Conservation (phyloP, 2,797 vertebrate species). For the Anguilla megastoma region DNA sequence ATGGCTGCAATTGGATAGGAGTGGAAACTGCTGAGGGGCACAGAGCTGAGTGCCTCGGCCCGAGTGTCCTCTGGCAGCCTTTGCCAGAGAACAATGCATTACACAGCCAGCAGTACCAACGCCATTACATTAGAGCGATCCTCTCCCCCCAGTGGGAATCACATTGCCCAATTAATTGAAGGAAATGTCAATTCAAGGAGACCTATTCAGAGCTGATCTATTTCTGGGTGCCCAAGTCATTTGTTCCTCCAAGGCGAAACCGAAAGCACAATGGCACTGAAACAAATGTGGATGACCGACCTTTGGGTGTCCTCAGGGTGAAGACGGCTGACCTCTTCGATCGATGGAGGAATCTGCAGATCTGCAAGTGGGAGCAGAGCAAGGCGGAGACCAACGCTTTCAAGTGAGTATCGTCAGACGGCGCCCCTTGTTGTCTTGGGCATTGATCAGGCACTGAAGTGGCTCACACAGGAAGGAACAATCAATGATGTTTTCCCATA, state of each 20-base stretch:
- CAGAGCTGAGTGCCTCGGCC: background rate
- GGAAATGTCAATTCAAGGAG: slow-evolving; percentile 63
- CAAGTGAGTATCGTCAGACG: slow-evolving; percentile 75
- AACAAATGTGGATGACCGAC: background rate
- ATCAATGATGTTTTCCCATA: background rate
- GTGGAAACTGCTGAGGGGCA: background rate
- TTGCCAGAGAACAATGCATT: slow-evolving; percentile 38
- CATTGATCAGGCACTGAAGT: background rate
- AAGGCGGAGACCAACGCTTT: slow-evolving; percentile 86
- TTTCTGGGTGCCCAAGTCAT: slow-evolving; percentile 34
- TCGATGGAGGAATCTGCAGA: slow-evolving; percentile 92
- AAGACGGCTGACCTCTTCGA: slow-evolving; percentile 96
- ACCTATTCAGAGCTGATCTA: slow-evolving; percentile 60
- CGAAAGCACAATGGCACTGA: background rate
- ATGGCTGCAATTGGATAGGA: slow-evolving; percentile 7
- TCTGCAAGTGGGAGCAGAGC: slow-evolving; percentile 93
- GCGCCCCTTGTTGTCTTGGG: background rate
- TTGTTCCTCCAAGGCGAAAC: slow-evolving; percentile 26
- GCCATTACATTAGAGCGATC: slow-evolving; percentile 24
- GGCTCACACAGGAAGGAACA: background rate
- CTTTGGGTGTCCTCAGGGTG: slow-evolving; percentile 74
- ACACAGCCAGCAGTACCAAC: slow-evolving; percentile 26
- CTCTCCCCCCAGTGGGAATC: slow-evolving; percentile 54
- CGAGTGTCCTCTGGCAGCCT: background rate
- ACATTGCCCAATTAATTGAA: slow-evolving; percentile 49